Evolutionary conservation across 2,797 vertebrate species (phyloP), one percentile per base, ranked within the genome.

Genomic region (Caiman crocodilus): DNA sequence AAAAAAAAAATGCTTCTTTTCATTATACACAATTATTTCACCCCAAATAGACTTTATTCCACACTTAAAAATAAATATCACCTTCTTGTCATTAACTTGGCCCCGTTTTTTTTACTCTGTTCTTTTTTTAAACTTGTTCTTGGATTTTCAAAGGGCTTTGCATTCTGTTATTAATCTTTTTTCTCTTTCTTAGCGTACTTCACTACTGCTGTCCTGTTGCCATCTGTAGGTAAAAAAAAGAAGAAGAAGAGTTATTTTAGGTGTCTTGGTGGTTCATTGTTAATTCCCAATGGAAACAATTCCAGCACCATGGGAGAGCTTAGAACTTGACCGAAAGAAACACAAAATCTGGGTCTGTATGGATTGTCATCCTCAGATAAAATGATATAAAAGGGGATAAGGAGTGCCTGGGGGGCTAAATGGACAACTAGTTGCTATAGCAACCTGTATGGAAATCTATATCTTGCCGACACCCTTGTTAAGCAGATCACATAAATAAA

Each of bases 401-500:
- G 25, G 26, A 10, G 50, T 35, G 18, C 84, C n/a, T 26, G 13
- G 21, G 74, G 69, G 77, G 23, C 42, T 90, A 84, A 84, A 88
- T 55, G 63, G 82, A 50, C 13, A 76, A 69, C 30, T 87, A 76
- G 83, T 93, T 95, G 94, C 89, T 82, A 81, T 87, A 76, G 76
- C 80, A 93, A 86, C 61, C 65, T 79, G 56, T 63, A 80, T 93
- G 56, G 76, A 96, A 96, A 94, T 91, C 79, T 71, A 1, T 87
- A 50, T 88, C 58, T 92, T 79, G 20, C 78, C 76, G n/a, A 23
- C 75, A 65, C 2, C 1, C 7, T 69, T 85, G 55, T 76, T 78
- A 85, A 94, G 60, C 80, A 92, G 15, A 88, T 30, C 9, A 42
- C 76, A 42, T 81, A 91, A 94, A 88, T 65, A 92, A 88, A 95